Conservation (phyloP, 2,888 invertebrate species). For the Sphaerophoria taeniata region DNA sequence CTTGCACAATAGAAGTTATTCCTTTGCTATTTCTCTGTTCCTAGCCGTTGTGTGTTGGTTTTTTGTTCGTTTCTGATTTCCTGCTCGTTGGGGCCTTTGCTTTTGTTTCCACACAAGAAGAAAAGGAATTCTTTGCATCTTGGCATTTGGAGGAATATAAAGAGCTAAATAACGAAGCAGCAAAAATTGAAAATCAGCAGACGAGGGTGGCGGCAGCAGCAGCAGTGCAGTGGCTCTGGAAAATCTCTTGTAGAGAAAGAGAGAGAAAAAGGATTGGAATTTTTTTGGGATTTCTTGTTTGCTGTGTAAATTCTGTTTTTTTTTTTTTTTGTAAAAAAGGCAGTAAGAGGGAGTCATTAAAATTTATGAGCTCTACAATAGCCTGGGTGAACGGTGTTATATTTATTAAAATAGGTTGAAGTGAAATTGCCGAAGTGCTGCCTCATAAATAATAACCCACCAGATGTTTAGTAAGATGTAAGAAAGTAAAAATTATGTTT, state of each 20-base stretch:
- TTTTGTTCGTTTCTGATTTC: conserved; percentile 22
- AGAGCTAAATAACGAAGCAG: conserved; percentile 26
- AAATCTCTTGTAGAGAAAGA: neutral
- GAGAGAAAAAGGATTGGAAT: conserved; percentile 22
- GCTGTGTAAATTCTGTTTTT: conserved; percentile 31
- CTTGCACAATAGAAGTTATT: conserved; percentile 36
- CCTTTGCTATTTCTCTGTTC: conserved; percentile 14
- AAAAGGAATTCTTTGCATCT: conserved; percentile 47
- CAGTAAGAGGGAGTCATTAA: conserved; percentile 22
- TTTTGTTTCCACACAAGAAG: conserved; percentile 37
- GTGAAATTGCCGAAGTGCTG: conserved; percentile 3
- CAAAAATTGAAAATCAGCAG: conserved; percentile 49
- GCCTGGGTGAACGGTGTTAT: neutral
- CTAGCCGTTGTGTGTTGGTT: conserved; percentile 8
- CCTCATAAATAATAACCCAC: conserved; percentile 24
- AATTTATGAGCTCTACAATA: conserved; percentile 34
- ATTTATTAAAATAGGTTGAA: neutral
- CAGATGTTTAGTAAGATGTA: conserved; percentile 19
- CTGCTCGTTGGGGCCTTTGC: conserved; percentile 9
- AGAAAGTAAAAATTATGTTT: neutral
- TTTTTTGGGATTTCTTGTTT: conserved; percentile 34
- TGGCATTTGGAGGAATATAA: conserved; percentile 42
- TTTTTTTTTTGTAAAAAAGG: conserved; percentile 37
- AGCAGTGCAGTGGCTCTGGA: too few relatives aligned
- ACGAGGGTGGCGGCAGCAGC: conserved; percentile 14